Evolutionary conservation across 2,113 vertebrate species (phyloP).

Genomic region (Ciconia stormi): DNA sequence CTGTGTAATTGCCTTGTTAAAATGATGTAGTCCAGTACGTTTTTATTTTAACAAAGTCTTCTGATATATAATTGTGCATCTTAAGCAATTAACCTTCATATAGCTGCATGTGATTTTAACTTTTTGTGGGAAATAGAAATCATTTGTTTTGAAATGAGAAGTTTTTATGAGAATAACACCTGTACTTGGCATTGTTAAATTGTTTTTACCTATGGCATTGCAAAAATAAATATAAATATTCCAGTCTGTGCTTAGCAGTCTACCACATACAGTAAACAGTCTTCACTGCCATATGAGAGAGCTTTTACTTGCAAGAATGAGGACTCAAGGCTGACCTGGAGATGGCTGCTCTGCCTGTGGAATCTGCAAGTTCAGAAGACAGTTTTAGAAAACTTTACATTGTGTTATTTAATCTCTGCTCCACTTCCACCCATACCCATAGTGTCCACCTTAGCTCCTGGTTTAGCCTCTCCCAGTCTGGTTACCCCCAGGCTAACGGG

Average conservation of each 20-base stretch:
- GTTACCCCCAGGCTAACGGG: neutral
- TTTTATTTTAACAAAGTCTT: constrained; percentile 77
- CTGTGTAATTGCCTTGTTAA: constrained; percentile 82
- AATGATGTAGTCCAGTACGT: constrained; percentile 78
- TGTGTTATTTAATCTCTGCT: neutral
- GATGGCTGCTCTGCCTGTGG: neutral
- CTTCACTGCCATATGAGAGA: neutral
- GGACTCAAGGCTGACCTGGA: neutral
- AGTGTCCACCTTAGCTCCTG: neutral
- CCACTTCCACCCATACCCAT: neutral
- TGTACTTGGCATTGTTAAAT: constrained; percentile 73
- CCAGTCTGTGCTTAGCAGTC: neutral
- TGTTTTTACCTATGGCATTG: constrained; percentile 74
- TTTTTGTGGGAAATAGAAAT: constrained; percentile 77
- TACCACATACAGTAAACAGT: neutral
- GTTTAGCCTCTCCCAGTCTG: neutral
- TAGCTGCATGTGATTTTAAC: constrained; percentile 86
- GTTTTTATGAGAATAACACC: constrained; percentile 80
- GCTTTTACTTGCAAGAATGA: neutral
- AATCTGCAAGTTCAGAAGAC: neutral
- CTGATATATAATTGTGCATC: constrained; percentile 72
- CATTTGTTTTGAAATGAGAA: constrained; percentile 74
- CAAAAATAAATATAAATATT: constrained; percentile 80
- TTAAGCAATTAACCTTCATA: constrained; percentile 79
- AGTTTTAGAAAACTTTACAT: neutral